Base-by-base conservation (phyloP, 2,888 invertebrate species). In the Sesia bembeciformis region DNA sequence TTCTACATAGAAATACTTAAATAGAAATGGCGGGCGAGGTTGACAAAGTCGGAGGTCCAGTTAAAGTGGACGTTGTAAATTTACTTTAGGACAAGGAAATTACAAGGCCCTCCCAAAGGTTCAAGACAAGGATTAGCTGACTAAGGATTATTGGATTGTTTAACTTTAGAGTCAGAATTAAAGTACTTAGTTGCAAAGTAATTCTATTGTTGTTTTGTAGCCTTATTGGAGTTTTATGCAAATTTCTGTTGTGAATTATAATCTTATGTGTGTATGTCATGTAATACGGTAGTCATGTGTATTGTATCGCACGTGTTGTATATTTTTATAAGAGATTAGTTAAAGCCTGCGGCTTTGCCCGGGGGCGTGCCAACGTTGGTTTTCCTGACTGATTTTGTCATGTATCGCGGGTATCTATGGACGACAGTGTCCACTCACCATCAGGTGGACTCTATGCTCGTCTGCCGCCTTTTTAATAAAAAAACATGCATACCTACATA, bases 141-240 rank as follows among this genome's bases (percentile, higher is more conserved):
- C 68, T 63, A 60, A 51, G 67, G 74, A 75, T 76, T 76, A 76
- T 76, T 74, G 69, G 72, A 76, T 72, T 72, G 75, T 74, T 72
- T 66, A 66, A 74, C 70, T 75, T 50, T 38, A 50, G 38, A 50
- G 39, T 39, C 7, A 50, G 50, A 50, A 50, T 50, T 50, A 39
- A 50, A 50, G 38, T 50, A 4, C 39, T 50, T 50, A 50, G 39
- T 7, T 39, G 23, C 23, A 23, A 49, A 40, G 49, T 53, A 8
- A 53, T 53, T 49, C 53, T 49, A 53, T 53, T 53, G 53, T 53
- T 49, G 49, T 53, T 49, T 40, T 49, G 40, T 49, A 49, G 40
- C 49, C 49, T 53, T 49, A 53, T 53, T 53, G 49, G 49, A 46
- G 53, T 53, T 49, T 53, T 53, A 53, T 53, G 53, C 40, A 50